These are phyloP conservation scores for Myrmecobius fasciatus DNA, from an alignment of 2,113 vertebrate genomes.

Conservation along the genomic window DNA sequence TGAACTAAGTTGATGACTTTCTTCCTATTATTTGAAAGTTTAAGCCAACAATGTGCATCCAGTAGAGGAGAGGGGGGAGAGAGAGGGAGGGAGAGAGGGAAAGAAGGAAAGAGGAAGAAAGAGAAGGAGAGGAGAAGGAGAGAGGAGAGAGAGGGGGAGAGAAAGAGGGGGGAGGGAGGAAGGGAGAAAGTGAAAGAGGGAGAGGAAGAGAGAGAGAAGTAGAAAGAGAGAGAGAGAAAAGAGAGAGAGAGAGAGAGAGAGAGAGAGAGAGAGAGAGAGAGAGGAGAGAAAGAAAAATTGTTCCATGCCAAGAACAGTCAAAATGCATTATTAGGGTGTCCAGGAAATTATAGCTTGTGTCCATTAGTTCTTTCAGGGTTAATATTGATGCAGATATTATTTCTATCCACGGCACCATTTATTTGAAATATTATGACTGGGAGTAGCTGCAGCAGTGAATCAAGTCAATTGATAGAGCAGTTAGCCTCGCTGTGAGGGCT, in stretches of 20 bases:
- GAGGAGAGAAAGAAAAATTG: conserved; percentile 80
- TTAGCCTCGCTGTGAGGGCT: conserved; percentile 91
- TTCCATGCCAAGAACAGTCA: conserved; percentile 80
- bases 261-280: conserved; percentile 64
- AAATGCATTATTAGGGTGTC: conserved; percentile 92
- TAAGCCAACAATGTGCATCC: not conserved
- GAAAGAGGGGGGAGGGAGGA: conserved; percentile 38
- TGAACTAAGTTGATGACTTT: not conserved
- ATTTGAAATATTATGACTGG: conserved; percentile 99
- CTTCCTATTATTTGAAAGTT: not conserved
- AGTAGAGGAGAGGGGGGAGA: not conserved
- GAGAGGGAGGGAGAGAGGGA: not conserved
- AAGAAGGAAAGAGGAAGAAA: not conserved
- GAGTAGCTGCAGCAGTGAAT: conserved; percentile 97
- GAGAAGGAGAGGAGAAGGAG: not conserved
- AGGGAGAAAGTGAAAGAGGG: not conserved
- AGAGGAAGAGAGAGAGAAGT: conserved; percentile 5
- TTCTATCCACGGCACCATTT: conserved; percentile 98
- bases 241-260: conserved; percentile 44
- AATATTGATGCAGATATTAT: conserved; percentile 99
- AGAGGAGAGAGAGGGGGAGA: conserved; percentile 39
- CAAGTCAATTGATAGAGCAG: conserved; percentile 99
- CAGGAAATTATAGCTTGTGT: conserved; percentile 93
- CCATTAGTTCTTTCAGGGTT: conserved; percentile 99
- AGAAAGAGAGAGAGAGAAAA: conserved; percentile 81